Conservation (phyloP, 2,797 vertebrate genomes). For the Bucorvus abyssinicus region DNA sequence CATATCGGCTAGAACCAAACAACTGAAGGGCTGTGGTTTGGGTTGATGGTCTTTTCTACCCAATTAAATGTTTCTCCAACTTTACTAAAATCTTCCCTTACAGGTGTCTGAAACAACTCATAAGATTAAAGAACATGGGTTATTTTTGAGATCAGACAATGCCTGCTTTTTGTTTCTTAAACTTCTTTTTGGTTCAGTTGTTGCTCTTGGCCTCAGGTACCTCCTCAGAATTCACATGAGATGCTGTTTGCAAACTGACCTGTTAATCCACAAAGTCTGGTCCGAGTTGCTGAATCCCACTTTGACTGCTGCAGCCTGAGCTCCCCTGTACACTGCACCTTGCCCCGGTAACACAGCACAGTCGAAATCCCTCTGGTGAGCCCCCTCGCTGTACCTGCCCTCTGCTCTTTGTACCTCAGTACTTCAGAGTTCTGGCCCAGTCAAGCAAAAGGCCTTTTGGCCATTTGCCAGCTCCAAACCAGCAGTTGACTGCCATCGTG, state of each 20-base stretch:
- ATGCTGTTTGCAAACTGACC: neutral
- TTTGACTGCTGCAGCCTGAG: neutral
- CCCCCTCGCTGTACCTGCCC: neutral
- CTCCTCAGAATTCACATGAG: neutral
- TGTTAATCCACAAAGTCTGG: neutral
- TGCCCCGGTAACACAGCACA: neutral
- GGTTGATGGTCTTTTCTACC: neutral
- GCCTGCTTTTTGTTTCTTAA: neutral
- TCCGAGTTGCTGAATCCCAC: neutral
- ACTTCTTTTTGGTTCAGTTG: neutral
- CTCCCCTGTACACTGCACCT: neutral
- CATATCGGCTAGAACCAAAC: rapidly evolving
- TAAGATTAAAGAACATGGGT: neutral
- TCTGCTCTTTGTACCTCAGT: neutral
- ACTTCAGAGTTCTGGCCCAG: neutral
- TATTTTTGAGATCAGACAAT: neutral
- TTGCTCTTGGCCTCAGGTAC: neutral
- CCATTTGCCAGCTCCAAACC: neutral
- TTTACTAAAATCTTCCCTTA: neutral
- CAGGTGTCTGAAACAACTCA: neutral
- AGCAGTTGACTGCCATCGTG: rapidly evolving
- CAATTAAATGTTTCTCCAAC: neutral
- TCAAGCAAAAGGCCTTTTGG: neutral
- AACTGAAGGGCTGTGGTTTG: neutral
- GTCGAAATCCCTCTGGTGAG: neutral